Conservation (phyloP, 2,888 invertebrate species). For the Camptogramma bilineatum region DNA sequence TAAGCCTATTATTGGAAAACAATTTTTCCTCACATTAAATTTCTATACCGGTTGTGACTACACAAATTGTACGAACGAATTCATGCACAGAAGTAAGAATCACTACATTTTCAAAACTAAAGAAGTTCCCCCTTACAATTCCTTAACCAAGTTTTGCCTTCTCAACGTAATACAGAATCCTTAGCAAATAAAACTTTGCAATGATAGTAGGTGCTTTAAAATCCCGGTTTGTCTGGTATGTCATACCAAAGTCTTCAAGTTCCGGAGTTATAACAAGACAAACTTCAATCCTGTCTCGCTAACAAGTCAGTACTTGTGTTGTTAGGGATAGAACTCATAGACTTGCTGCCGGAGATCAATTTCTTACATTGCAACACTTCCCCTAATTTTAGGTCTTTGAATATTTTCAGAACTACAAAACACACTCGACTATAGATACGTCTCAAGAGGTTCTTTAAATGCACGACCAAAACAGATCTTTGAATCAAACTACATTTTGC, state of each 20-base stretch:
- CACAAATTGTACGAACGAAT: too few relatives aligned
- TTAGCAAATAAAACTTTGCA: slow-evolving; percentile 39
- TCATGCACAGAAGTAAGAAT: too few relatives aligned
- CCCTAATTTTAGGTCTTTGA: too few relatives aligned
- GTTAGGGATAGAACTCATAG: slow-evolving; percentile 49
- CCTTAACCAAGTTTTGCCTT: slow-evolving; percentile 24
- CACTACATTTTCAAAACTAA: neutral
- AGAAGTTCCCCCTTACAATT: slow-evolving; percentile 3
- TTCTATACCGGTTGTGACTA: too few relatives aligned
- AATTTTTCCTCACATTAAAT: too few relatives aligned
- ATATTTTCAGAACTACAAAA: too few relatives aligned
- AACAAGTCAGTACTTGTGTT: slow-evolving; percentile 62
- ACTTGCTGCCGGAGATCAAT: slow-evolving; percentile 8
- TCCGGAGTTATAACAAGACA: slow-evolving; percentile 71
- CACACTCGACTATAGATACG: too few relatives aligned
- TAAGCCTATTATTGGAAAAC: too few relatives aligned
- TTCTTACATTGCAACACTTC: slow-evolving; percentile 12
- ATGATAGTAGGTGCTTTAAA: slow-evolving; percentile 39
- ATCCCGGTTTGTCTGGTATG: slow-evolving; percentile 41
- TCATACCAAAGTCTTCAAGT: slow-evolving; percentile 45
- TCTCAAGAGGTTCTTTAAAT: too few relatives aligned
- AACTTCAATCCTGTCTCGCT: slow-evolving; percentile 65
- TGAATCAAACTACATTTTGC: neutral
- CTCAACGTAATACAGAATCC: slow-evolving; percentile 28
- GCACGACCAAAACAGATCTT: too few relatives aligned